Base-by-base conservation (phyloP, 2,113 vertebrate genomes). In the Psittacara wagleri region DNA sequence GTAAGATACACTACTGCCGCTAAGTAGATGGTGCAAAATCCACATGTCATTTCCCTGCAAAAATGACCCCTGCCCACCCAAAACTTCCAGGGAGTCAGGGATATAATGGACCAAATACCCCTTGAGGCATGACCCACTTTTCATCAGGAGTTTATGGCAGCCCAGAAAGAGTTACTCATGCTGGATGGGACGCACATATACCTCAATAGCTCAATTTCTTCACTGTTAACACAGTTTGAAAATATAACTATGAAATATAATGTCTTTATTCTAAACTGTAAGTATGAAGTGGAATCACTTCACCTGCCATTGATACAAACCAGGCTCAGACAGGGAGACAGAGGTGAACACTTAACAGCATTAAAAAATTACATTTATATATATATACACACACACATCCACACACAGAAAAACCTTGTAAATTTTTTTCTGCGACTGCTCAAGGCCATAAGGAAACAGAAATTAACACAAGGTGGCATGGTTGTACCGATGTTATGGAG, bases 391-490 rank as follows among this genome's bases (percentile, higher is more conserved):
- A n/a, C 7, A 15, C 7, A 25, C 24, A 70, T 20, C 10, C 37
- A 37, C 37, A 24, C 24, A 12, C 11, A 22, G n/a, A 33, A 44
- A 57, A 73, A 35, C 10, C 22, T 17, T 24, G 9, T 10, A 2
- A 1, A 4, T 28, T 22, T 44, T 46, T 24, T 17, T 7, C 62
- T 20, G 17, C 6, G 39, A 2, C 22, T 33, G 51, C 89, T 74
- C 13, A 10, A 61, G 76, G 68, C 76, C 59, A 8, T 7, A 18
- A 68, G 37, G 27, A 39, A 61, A 57, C 57, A 70, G 46, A 51
- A n/a, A 55, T 57, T 64, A 51, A 92, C 93, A 95, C 83, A 39
- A 91, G 91, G 78, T 93, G 93, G 90, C 91, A 94, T 5, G 72
- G 78, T 46, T 92, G 89, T 16, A 44, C 72, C 2, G 6, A 29